Percentiles rank a stretch among this genome's conserved stretches.
Conservation (phyloP, 2,888 invertebrate species). For the Plagodis dolabraria region DNA sequence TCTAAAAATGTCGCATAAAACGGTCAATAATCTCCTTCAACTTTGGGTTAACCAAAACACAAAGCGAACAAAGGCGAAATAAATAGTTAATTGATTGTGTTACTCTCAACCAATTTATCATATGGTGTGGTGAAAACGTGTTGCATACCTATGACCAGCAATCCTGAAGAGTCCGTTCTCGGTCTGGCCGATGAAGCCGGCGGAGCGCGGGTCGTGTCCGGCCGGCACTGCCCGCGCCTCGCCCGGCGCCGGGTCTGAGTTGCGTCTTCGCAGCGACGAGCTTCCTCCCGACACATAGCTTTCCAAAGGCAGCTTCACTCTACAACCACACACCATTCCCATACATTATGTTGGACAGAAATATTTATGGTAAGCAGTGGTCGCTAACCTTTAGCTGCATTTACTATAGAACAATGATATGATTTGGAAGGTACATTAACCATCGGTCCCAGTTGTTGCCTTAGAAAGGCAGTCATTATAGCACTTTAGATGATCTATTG, state of each 20-base stretch:
- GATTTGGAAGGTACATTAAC: too few relatives aligned
- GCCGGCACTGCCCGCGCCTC: conserved; percentile 86
- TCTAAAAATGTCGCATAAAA: too few relatives aligned
- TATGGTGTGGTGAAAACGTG: neutral
- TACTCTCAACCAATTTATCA: neutral
- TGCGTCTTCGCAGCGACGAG: conserved; percentile 87
- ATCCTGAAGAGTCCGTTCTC: conserved; percentile 89
- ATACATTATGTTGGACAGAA: neutral
- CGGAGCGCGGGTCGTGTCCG: conserved; percentile 74
- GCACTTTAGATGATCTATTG: too few relatives aligned
- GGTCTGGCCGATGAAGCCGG: conserved; percentile 82
- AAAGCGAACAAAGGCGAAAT: too few relatives aligned
- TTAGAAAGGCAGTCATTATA: too few relatives aligned
- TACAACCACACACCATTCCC: neutral
- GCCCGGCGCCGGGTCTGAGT: conserved; percentile 88
- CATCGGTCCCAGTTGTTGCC: too few relatives aligned
- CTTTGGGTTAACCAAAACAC: too few relatives aligned
- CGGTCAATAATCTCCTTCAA: too few relatives aligned
- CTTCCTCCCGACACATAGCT: conserved; percentile 11
- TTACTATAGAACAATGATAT: too few relatives aligned
- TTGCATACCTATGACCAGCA: conserved; percentile 87
- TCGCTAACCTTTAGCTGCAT: too few relatives aligned
- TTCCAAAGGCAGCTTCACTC: conserved; percentile 34
- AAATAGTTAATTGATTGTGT: too few relatives aligned
- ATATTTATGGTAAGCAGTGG: too few relatives aligned